Conservation (phyloP, 1,140 invertebrate genomes). For the Atta cephalotes region DNA sequence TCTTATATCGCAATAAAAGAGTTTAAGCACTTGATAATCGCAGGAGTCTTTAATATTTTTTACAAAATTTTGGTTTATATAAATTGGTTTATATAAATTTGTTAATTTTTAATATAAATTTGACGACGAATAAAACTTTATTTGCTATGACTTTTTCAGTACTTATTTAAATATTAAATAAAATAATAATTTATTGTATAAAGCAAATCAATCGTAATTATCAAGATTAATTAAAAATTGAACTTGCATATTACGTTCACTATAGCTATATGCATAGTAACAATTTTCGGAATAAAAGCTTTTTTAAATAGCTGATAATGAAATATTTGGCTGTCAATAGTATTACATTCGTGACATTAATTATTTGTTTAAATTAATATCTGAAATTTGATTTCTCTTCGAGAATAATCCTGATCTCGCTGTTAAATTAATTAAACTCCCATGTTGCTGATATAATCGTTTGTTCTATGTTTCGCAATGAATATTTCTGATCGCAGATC, state of each 20-base stretch:
- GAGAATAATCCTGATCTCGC: slow-evolving; percentile 24
- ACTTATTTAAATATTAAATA: neutral
- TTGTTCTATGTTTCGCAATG: neutral
- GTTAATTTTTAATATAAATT: neutral
- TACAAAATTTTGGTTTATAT: neutral
- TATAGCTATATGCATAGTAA: neutral
- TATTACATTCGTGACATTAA: slow-evolving; percentile 30
- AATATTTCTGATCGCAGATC: neutral
- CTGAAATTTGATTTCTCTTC: slow-evolving; percentile 15
- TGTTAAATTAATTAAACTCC: slow-evolving; percentile 48
- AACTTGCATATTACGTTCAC: neutral
- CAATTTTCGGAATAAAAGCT: neutral
- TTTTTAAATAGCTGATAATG: slow-evolving; percentile 5
- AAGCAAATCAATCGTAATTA: neutral
- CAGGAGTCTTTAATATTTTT: neutral
- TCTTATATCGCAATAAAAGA: neutral
- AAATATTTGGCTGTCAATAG: neutral
- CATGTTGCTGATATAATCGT: neutral
- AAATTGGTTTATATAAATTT: slow-evolving; percentile 16
- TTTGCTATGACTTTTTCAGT: neutral
- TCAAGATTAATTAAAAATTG: slow-evolving; percentile 6
- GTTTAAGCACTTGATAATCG: neutral
- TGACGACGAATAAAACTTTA: neutral
- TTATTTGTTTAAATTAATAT: slow-evolving; percentile 36
- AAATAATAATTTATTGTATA: neutral